Conservation (phyloP, 2,888 invertebrate species). For the Iphiclides podalirius region DNA sequence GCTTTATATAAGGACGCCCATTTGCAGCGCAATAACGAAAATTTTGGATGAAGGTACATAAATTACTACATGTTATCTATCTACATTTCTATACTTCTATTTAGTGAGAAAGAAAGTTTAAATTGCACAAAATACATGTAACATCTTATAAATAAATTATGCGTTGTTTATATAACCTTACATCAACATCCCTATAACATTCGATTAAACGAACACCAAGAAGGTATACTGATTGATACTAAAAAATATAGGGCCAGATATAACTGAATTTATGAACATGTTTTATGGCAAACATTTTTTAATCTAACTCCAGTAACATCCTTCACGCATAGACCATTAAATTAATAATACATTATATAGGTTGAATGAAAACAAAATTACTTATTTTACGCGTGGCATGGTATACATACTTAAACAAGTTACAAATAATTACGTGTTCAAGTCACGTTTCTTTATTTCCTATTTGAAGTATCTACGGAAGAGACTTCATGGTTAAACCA, state of each 20-base stretch:
- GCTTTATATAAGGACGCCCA: slow-evolving; percentile 13
- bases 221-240: slow-evolving; percentile 21
- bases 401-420: slow-evolving; percentile 22
- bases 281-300: slow-evolving; percentile 16
- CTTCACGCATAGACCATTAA: slow-evolving; percentile 1
- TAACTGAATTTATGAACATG: not conserved
- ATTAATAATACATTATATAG: slow-evolving; percentile 16
- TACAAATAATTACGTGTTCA: slow-evolving; percentile 16
- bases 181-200: slow-evolving; percentile 47
- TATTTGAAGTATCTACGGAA: slow-evolving; percentile 29
- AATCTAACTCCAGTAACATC: slow-evolving; percentile 10
- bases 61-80: slow-evolving; percentile 68
- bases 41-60: slow-evolving; percentile 32
- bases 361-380: slow-evolving; percentile 14
- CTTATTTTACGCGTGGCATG: slow-evolving; percentile 17
- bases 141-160: slow-evolving; percentile 64
- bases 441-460: slow-evolving; percentile 16
- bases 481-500: slow-evolving; percentile 33
- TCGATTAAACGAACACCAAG: slow-evolving; percentile 34
- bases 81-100: slow-evolving; percentile 74
- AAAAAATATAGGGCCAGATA: slow-evolving; percentile 1
- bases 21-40: slow-evolving; percentile 28
- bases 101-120: slow-evolving; percentile 42
- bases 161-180: slow-evolving; percentile 47
- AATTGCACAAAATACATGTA: slow-evolving; percentile 48